phyloP scores from a whole-genome alignment of 1,140 invertebrate genomes.

The Trialeurodes vaporariorum region DNA sequence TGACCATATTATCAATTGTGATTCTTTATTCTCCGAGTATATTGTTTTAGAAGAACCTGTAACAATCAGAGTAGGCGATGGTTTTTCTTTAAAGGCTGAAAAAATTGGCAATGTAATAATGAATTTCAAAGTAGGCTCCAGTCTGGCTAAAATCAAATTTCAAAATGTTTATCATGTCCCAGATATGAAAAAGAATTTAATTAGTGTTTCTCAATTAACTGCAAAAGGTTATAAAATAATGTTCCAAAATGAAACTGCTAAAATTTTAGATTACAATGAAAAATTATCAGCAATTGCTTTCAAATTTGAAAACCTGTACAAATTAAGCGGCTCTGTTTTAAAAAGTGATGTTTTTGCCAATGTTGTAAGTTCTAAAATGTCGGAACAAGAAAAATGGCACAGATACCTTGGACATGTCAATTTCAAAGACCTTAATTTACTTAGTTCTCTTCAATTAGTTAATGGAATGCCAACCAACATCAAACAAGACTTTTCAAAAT shows the following conservation, averaged over 20 bases:
- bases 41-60: slow-evolving; percentile 19
- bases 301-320: slow-evolving; percentile 8
- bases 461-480: neutral
- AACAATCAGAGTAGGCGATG: slow-evolving; percentile 20
- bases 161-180: slow-evolving; percentile 19
- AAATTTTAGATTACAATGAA: neutral
- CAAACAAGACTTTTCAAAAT: slow-evolving; percentile 11
- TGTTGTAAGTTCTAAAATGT: neutral
- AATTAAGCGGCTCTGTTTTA: neutral
- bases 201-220: no score
- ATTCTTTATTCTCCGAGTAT: slow-evolving; percentile 14
- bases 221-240: no score
- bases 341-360: neutral
- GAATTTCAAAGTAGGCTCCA: slow-evolving; percentile 16
- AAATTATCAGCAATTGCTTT: neutral
- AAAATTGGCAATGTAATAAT: slow-evolving; percentile 18
- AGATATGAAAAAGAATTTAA: slow-evolving; percentile 16
- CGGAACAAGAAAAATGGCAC: no score
- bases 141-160: slow-evolving; percentile 15
- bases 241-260: slow-evolving; percentile 15
- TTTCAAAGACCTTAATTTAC: slow-evolving; percentile 18
- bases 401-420: slow-evolving; percentile 21
- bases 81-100: slow-evolving; percentile 15
- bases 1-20: slow-evolving; percentile 21
- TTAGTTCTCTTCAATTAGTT: slow-evolving; percentile 9